A percentile compares a stretch with the other conserved stretches of the same genome.
These are phyloP conservation scores for Molossus alvarezi DNA, from an alignment of 2,797 vertebrate genomes.

Conservation along the genomic window DNA sequence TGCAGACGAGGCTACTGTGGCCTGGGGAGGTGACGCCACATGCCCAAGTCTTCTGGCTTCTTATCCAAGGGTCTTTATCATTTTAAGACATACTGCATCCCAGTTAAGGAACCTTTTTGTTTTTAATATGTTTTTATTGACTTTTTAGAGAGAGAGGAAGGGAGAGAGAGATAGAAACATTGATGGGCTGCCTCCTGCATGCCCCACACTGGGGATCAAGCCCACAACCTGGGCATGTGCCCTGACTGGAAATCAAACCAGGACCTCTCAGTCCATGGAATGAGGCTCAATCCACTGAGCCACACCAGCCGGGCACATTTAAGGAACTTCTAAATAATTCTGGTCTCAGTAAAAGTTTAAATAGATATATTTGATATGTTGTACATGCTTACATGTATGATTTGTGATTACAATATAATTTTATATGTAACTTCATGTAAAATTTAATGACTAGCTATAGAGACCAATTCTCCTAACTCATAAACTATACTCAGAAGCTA, in stretches of 20 bases:
- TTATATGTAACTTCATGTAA: slow-evolving; percentile 67
- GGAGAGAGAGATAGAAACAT: too few relatives aligned
- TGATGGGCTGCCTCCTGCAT: too few relatives aligned
- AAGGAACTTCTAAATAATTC: slow-evolving; percentile 48
- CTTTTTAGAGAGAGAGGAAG: too few relatives aligned
- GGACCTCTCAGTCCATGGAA: too few relatives aligned
- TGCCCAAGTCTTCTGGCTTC: neutral
- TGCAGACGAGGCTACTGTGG: neutral
- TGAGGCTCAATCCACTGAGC: too few relatives aligned
- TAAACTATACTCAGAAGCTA: slow-evolving; percentile 24
- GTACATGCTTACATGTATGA: slow-evolving; percentile 30
- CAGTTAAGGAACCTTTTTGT: slow-evolving; percentile 21
- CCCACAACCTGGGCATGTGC: too few relatives aligned
- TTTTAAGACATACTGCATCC: slow-evolving; percentile 43
- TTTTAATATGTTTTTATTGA: too few relatives aligned
- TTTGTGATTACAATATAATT: slow-evolving; percentile 59
- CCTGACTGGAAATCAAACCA: too few relatives aligned
- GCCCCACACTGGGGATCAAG: too few relatives aligned
- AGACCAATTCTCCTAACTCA: slow-evolving; percentile 77
- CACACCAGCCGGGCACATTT: neutral
- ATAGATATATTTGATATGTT: neutral
- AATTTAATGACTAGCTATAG: slow-evolving; percentile 73
- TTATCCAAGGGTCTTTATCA: neutral
- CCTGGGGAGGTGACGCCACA: neutral
- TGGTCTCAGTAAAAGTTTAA: slow-evolving; percentile 58